A percentile compares a stretch with the other conserved stretches of the same genome.
Evolutionary conservation across 2,113 vertebrate species (phyloP).

Genomic region (Nycticryphes semicollaris): DNA sequence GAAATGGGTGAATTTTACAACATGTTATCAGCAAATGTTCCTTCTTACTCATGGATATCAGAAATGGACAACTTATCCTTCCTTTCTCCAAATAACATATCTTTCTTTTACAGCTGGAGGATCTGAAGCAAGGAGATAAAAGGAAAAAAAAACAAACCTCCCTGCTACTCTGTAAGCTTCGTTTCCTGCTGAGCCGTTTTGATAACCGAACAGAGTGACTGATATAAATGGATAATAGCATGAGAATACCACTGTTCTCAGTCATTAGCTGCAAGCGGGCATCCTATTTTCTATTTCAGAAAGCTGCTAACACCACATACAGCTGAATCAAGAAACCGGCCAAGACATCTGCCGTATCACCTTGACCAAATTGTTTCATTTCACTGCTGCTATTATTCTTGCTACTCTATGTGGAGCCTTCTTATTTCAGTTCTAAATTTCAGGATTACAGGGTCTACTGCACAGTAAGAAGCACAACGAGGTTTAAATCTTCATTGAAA

Average conservation of each 20-base stretch:
- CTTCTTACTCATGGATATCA: background rate
- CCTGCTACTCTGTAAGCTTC: background rate
- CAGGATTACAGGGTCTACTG: background rate
- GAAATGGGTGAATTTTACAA: background rate
- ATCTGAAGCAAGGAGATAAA: background rate
- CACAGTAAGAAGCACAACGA: background rate
- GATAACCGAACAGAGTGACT: background rate
- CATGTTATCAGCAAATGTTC: background rate
- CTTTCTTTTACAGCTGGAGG: background rate
- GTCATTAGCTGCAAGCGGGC: background rate
- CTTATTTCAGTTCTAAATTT: background rate
- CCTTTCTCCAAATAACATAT: background rate
- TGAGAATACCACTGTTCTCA: background rate
- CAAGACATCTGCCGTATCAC: background rate
- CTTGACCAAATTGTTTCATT: background rate
- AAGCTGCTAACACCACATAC: background rate
- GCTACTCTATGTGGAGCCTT: background rate
- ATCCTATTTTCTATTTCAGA: background rate
- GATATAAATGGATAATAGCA: background rate
- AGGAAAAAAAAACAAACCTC: background rate
- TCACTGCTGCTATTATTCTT: background rate
- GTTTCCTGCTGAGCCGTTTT: background rate
- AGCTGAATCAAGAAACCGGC: background rate
- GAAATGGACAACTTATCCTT: background rate
- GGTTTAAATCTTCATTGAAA: background rate